Base-by-base conservation (phyloP, 2,888 invertebrate species). In the Mechanitis mazaeus region DNA sequence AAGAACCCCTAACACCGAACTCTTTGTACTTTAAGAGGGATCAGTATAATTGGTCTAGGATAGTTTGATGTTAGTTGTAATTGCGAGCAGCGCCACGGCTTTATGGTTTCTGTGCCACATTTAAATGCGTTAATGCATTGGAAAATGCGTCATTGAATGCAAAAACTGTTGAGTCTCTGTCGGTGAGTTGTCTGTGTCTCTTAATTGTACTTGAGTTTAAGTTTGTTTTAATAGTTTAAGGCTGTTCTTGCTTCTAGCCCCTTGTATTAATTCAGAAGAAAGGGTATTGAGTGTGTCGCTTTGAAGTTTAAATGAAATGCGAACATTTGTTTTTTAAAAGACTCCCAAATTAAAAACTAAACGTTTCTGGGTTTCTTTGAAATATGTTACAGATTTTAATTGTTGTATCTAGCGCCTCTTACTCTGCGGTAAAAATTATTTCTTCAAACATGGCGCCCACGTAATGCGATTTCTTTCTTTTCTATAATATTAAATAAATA, bases 51-150 rank as follows among this genome's bases (percentile, higher is more conserved):
- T 70, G 71, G 72, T 59, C 67, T 50, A 59, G 60, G 64, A 71
- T 71, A 73, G 72, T 73, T 71, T 71, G 72, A 73, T 72, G 74
- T 71, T 68, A 68, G 69, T 68, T 69, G 60, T 74, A 73, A 74
- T 72, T 73, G 73, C 73, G 58, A 64, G 68, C 65, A 70, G 69
- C 69, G 71, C 68, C 69, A 70, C 71, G 65, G 71, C 72, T 70
- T 71, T 71, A 70, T 68, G 73, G 70, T 71, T 69, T 69, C 68
- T 73, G 74, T 65, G 72, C 74, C 67, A 74, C 74, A 74, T 74
- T 74, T 74, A 69, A 74, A 74, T 73, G 74, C 70, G 69, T 70
- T 71, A 69, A 71, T 69, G 67, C 69, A 71, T 68, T 68, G 66
- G 68, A 66, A 70, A 71, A 70, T 72, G 66, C 66, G 66, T 65